phyloP scores from a whole-genome alignment of 2,113 vertebrate genomes.

The Dunckerocampus dactyliophorus region DNA sequence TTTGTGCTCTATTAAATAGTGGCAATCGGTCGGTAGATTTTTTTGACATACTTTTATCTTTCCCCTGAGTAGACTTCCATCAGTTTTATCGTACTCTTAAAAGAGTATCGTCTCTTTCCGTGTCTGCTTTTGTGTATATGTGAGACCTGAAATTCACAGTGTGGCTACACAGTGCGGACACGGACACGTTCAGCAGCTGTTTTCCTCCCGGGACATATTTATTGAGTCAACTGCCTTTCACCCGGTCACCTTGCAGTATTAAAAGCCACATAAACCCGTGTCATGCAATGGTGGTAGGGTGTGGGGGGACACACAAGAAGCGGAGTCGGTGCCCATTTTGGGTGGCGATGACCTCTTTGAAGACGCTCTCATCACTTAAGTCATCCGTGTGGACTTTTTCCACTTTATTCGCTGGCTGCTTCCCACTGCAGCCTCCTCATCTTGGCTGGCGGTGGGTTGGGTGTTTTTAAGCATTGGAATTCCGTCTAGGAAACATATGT shows the following conservation, averaged over 20 bases:
- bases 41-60: too few relatives aligned
- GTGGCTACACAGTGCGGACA: too few relatives aligned
- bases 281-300: constrained; percentile 12
- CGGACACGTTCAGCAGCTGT: constrained; percentile 6
- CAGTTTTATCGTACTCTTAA: too few relatives aligned
- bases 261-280: constrained; percentile 34
- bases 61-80: too few relatives aligned
- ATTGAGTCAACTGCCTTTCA: constrained; percentile 31
- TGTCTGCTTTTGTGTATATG: too few relatives aligned
- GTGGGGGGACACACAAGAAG: constrained; percentile 22
- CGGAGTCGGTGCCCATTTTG: constrained; percentile 26
- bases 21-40: too few relatives aligned
- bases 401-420: constrained; percentile 36
- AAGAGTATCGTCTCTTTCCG: too few relatives aligned
- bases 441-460: constrained; percentile 19
- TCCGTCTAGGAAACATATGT: constrained; percentile 43
- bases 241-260: constrained; percentile 34
- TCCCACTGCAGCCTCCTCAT: constrained; percentile 28
- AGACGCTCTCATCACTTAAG: constrained; percentile 33
- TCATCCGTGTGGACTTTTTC: constrained; percentile 21
- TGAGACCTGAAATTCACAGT: too few relatives aligned
- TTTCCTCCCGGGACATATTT: constrained; percentile 19
- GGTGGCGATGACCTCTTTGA: constrained; percentile 28
- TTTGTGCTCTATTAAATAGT: too few relatives aligned
- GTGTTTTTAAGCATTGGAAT: constrained; percentile 39